Conservation (phyloP, 2,888 invertebrate species). For the Achlya flavicornis region DNA sequence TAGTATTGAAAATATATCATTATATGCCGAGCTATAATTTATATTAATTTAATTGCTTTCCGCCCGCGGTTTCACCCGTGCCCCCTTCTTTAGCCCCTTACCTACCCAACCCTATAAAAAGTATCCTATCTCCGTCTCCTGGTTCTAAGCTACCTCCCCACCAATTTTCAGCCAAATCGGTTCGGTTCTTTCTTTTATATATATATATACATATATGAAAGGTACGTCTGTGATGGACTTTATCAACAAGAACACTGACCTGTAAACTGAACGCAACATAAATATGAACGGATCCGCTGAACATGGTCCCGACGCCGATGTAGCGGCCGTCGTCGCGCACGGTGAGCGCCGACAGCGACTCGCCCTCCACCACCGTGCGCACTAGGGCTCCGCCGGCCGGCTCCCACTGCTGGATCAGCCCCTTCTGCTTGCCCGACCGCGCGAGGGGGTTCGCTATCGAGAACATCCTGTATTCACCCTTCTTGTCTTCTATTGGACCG, state of each 20-base stretch:
- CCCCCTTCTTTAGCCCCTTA: no score
- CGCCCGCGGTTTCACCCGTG: no score
- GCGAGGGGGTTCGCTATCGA: slow-evolving; percentile 92
- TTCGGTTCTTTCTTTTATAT: no score
- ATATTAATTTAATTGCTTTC: no score
- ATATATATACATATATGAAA: no score
- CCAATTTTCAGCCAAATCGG: no score
- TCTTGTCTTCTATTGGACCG: slow-evolving; percentile 88
- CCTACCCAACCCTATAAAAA: no score
- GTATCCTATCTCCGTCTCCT: no score
- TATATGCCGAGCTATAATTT: no score
- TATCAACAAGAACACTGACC: slow-evolving; percentile 68
- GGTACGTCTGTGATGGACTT: no score
- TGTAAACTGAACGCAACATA: slow-evolving; percentile 96
- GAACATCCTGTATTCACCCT: slow-evolving; percentile 87
- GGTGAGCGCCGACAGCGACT: slow-evolving; percentile 92
- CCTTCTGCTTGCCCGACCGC: slow-evolving; percentile 87
- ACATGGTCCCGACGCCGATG: slow-evolving; percentile 96
- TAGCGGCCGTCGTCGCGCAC: slow-evolving; percentile 96
- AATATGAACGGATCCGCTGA: slow-evolving; percentile 94
- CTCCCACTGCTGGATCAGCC: slow-evolving; percentile 91
- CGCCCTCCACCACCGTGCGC: slow-evolving; percentile 85
- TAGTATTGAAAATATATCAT: no score
- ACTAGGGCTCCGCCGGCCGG: slow-evolving; percentile 80
- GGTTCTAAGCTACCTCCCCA: no score